Evolutionary conservation across 2,797 vertebrate species (phyloP).

Genomic region (Eulemur coronatus): DNA sequence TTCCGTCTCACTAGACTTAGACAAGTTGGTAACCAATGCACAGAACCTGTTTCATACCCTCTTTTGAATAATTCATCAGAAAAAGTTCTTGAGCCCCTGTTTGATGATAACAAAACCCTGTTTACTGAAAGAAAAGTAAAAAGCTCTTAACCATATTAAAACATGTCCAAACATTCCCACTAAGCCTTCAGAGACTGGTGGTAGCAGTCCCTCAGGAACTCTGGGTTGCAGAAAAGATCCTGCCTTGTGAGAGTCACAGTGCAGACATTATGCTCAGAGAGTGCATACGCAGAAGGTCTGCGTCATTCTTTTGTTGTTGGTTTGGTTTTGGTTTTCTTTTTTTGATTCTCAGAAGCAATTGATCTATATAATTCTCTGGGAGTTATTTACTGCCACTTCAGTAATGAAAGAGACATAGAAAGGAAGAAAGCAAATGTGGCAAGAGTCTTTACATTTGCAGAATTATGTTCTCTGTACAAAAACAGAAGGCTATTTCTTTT

Average conservation of each 20-base stretch:
- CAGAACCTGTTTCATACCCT: not conserved
- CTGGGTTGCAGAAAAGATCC: not conserved
- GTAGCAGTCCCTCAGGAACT: rapidly evolving
- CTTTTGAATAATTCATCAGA: not conserved
- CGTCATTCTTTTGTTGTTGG: not conserved
- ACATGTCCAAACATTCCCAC: not conserved
- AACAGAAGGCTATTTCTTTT: not conserved
- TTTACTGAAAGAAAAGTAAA: not conserved
- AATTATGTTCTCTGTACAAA: not conserved
- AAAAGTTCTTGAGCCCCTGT: not conserved
- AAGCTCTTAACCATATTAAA: not conserved
- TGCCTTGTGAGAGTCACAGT: not conserved
- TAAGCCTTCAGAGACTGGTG: not conserved
- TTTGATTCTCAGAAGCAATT: not conserved
- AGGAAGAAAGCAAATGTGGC: not conserved
- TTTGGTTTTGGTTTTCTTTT: constrained; percentile 7
- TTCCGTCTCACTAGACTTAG: not conserved
- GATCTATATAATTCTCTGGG: not conserved
- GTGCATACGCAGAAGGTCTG: not conserved
- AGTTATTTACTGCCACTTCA: not conserved
- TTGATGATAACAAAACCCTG: not conserved
- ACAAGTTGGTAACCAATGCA: not conserved
- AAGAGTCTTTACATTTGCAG: not conserved
- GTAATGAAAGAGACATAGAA: not conserved
- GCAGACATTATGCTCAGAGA: not conserved